Evolutionary conservation across 2,888 invertebrate genomes (phyloP).

Genomic region (Polyommatus icarus): DNA sequence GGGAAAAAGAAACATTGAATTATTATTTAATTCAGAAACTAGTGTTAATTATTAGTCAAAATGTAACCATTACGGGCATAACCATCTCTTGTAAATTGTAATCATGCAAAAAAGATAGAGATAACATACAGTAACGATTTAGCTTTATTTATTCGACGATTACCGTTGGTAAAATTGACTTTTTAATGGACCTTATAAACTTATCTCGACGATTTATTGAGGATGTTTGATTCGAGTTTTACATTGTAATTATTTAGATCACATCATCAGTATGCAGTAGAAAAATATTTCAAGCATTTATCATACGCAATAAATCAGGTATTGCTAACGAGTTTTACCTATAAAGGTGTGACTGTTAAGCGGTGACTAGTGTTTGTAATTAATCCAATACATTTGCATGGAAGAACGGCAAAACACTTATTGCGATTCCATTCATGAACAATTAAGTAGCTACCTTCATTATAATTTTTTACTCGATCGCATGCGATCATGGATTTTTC

Average conservation of each 20-base stretch:
- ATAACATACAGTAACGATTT: too few species aligned
- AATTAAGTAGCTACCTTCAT: slow-evolving; percentile 43
- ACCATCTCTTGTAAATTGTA: too few species aligned
- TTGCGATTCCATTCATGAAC: slow-evolving; percentile 52
- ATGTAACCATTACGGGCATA: too few species aligned
- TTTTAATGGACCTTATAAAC: not conserved
- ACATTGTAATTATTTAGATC: slow-evolving; percentile 1
- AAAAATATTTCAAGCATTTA: slow-evolving; percentile 20
- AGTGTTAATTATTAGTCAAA: not conserved
- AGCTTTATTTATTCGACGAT: too few species aligned
- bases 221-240: not conserved
- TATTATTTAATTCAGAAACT: not conserved
- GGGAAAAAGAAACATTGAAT: not conserved
- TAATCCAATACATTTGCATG: slow-evolving; percentile 45
- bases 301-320: not conserved
- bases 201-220: not conserved
- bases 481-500: slow-evolving; percentile 17
- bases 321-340: slow-evolving; percentile 20
- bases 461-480: slow-evolving; percentile 41
- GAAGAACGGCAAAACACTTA: slow-evolving; percentile 43
- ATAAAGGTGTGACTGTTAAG: slow-evolving; percentile 31
- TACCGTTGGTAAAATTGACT: too few species aligned
- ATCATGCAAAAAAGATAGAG: too few species aligned
- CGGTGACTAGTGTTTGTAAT: slow-evolving; percentile 34
- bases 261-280: slow-evolving; percentile 15